Conservation (phyloP, 1,140 invertebrate species). For the Euwallacea similis region DNA sequence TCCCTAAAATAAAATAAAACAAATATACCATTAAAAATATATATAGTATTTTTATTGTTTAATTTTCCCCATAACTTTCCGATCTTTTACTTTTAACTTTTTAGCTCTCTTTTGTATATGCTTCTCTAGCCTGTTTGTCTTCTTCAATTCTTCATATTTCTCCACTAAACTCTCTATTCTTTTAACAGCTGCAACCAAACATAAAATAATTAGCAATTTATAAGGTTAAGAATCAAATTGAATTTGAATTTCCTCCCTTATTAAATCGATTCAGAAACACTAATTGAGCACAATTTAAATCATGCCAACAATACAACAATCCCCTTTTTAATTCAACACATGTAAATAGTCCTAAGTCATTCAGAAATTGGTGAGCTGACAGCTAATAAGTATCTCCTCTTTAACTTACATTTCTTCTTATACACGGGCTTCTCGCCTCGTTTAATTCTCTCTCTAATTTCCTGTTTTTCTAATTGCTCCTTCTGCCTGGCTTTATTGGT, state of each 20-base stretch:
- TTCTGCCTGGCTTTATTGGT: slow-evolving; percentile 65
- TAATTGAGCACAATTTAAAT: too few species aligned
- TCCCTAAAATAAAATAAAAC: too few species aligned
- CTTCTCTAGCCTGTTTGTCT: slow-evolving; percentile 70
- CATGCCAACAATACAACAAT: too few species aligned
- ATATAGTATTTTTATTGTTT: slow-evolving; percentile 13
- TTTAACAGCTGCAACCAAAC: slow-evolving; percentile 64
- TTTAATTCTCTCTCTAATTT: slow-evolving; percentile 58
- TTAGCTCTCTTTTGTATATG: slow-evolving; percentile 74
- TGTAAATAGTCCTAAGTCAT: background rate
- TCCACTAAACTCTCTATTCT: slow-evolving; percentile 67
- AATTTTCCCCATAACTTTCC: slow-evolving; percentile 53
- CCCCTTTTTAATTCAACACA: slow-evolving; percentile 21
- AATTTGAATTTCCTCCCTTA: too few species aligned
- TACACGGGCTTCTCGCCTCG: slow-evolving; percentile 67
- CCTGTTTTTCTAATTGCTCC: slow-evolving; percentile 61
- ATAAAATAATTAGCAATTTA: background rate
- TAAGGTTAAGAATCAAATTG: too few species aligned
- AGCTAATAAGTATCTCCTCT: too few species aligned
- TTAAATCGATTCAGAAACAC: too few species aligned
- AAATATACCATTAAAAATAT: too few species aligned
- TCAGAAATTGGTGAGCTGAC: too few species aligned
- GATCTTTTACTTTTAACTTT: slow-evolving; percentile 62
- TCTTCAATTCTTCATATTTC: slow-evolving; percentile 74
- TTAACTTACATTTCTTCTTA: slow-evolving; percentile 77